Evolutionary conservation across 2,888 invertebrate genomes (phyloP).

Genomic region (Polydrusus pterygomalis): DNA sequence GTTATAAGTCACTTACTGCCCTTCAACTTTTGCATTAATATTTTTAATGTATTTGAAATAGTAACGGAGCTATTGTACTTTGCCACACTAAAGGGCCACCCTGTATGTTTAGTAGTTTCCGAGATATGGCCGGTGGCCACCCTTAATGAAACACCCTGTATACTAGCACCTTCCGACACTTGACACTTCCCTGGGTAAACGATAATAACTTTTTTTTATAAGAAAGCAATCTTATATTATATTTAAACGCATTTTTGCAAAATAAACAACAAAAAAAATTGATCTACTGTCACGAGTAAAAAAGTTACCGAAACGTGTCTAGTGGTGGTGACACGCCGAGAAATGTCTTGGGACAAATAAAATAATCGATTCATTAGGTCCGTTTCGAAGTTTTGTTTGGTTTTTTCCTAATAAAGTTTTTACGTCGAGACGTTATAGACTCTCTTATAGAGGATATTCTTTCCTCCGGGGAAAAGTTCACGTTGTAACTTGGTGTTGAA

Average conservation of each 20-base stretch:
- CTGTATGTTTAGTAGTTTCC: too few species aligned
- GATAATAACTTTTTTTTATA: too few species aligned
- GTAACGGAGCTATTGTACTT: too few species aligned
- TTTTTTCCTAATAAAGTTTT: slow-evolving; percentile 23
- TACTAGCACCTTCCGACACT: too few species aligned
- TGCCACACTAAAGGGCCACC: too few species aligned
- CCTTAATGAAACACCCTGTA: too few species aligned
- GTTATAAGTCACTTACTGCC: too few species aligned
- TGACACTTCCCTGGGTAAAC: too few species aligned
- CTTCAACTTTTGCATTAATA: too few species aligned
- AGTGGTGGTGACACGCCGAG: not conserved
- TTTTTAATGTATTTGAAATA: too few species aligned
- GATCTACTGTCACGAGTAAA: not conserved
- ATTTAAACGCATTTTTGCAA: not conserved
- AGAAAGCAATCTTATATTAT: too few species aligned
- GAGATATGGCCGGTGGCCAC: too few species aligned
- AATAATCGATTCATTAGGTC: slow-evolving; percentile 33
- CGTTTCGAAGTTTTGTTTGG: slow-evolving; percentile 27
- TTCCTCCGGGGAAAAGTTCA: not conserved
- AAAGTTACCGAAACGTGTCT: not conserved
- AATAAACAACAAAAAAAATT: not conserved
- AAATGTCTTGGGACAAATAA: slow-evolving; percentile 33
- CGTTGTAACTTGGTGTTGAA: not conserved
- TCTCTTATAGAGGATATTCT: not conserved
- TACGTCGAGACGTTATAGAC: not conserved